Conservation (phyloP, 2,888 invertebrate genomes). For the Neoitamus cyanurus region DNA sequence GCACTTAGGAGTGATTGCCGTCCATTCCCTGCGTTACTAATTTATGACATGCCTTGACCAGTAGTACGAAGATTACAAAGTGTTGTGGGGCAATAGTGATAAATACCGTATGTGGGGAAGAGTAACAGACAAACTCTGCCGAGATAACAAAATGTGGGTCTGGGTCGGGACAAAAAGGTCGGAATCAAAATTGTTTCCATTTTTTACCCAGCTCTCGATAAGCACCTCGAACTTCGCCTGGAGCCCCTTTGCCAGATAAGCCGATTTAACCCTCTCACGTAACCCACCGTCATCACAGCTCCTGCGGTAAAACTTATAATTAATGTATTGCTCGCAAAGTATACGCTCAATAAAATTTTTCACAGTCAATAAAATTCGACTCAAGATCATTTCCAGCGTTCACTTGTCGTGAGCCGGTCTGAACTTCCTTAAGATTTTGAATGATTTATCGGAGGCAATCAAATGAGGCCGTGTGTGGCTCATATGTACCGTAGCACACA, state of each 20-base stretch:
- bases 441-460: background rate
- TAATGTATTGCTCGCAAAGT: background rate
- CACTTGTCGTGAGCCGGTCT: background rate
- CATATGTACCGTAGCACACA: background rate
- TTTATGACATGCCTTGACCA: background rate
- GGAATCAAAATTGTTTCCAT: background rate
- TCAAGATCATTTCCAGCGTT: background rate
- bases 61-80: background rate
- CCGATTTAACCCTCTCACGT: background rate
- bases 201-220: background rate
- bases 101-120: background rate
- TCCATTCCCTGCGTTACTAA: background rate
- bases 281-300: background rate
- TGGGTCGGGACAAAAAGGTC: background rate
- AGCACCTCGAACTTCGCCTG: background rate
- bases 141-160: background rate
- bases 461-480: background rate
- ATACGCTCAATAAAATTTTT: background rate
- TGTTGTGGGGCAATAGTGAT: background rate
- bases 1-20: background rate
- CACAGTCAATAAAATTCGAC: constrained; percentile 1
- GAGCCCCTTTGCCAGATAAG: background rate
- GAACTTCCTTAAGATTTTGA: background rate
- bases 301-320: background rate
- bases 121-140: background rate